phyloP scores from a whole-genome alignment of 1,140 invertebrate genomes.

The Drosophila parvula region DNA sequence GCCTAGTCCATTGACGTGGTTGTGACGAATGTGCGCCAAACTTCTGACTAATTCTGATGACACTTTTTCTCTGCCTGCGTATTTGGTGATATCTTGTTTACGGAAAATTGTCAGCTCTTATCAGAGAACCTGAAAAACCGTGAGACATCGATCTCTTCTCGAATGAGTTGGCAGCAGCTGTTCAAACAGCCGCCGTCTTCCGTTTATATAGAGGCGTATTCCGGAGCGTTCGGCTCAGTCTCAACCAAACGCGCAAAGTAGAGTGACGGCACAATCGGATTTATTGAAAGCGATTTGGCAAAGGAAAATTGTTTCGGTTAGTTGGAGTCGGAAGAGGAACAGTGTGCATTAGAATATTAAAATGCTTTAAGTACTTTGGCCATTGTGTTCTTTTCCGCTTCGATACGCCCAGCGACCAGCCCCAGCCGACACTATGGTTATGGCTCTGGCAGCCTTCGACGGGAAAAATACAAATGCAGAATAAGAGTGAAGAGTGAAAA shows the following conservation, averaged over 20 bases:
- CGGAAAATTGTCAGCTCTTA: neutral
- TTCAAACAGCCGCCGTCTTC: slow-evolving; percentile 6
- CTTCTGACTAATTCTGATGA: slow-evolving; percentile 26
- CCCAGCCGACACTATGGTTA: slow-evolving; percentile 32
- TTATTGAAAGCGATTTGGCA: slow-evolving; percentile 1
- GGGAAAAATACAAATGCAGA: slow-evolving; percentile 25
- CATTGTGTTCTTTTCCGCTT: slow-evolving; percentile 37
- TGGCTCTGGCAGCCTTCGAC: slow-evolving; percentile 38
- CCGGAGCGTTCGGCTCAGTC: slow-evolving; percentile 17
- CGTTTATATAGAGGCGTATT: slow-evolving; percentile 31
- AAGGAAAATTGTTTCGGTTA: slow-evolving; percentile 16
- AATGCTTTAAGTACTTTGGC: slow-evolving; percentile 31
- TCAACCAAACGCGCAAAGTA: slow-evolving; percentile 3
- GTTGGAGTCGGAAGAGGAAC: neutral
- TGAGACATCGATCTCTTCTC: slow-evolving; percentile 14
- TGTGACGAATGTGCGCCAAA: neutral
- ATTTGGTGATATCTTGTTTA: slow-evolving; percentile 11
- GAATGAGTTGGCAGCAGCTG: slow-evolving; percentile 13
- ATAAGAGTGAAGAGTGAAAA: slow-evolving; percentile 12
- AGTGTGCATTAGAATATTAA: slow-evolving; percentile 35
- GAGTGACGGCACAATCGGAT: neutral
- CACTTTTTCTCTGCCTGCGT: slow-evolving; percentile 7
- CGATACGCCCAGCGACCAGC: slow-evolving; percentile 23
- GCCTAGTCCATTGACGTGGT: slow-evolving; percentile 2
- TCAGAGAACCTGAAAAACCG: slow-evolving; percentile 1